phyloP scores from a whole-genome alignment of 2,113 vertebrate species.

The Oncorhynchus mykiss region DNA sequence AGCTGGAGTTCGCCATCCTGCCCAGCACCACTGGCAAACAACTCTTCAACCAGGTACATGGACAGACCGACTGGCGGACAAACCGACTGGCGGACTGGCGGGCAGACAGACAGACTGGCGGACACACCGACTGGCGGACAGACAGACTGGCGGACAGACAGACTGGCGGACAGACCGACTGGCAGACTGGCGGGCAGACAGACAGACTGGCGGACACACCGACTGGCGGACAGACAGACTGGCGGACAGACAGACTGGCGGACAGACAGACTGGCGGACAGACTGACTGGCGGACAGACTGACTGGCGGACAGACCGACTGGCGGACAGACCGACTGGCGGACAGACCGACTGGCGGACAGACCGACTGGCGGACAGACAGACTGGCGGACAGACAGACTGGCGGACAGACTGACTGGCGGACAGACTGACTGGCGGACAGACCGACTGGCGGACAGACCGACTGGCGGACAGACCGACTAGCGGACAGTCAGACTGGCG shows the following conservation, averaged over 20 bases:
- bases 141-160: neutral
- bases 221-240: too few relatives aligned
- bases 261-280: neutral
- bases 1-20: conserved; percentile 98
- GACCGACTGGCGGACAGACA: neutral
- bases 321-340: too few relatives aligned
- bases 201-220: too few relatives aligned
- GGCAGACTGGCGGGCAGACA: too few relatives aligned
- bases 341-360: too few relatives aligned
- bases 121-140: accelerated
- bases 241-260: too few relatives aligned
- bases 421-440: neutral
- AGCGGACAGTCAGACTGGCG: too few relatives aligned
- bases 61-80: neutral
- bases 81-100: accelerated
- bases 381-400: accelerated
- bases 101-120: too few relatives aligned
- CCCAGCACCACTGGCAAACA: conserved; percentile 96
- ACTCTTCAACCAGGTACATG: conserved; percentile 91
- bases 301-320: too few relatives aligned
- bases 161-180: accelerated
- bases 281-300: neutral
- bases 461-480: accelerated
- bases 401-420: too few relatives aligned
- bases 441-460: too few relatives aligned